Evolutionary conservation across 1,140 invertebrate genomes (phyloP), one percentile per base, ranked within the genome.

Genomic region (Coenobita brevimanus): DNA sequence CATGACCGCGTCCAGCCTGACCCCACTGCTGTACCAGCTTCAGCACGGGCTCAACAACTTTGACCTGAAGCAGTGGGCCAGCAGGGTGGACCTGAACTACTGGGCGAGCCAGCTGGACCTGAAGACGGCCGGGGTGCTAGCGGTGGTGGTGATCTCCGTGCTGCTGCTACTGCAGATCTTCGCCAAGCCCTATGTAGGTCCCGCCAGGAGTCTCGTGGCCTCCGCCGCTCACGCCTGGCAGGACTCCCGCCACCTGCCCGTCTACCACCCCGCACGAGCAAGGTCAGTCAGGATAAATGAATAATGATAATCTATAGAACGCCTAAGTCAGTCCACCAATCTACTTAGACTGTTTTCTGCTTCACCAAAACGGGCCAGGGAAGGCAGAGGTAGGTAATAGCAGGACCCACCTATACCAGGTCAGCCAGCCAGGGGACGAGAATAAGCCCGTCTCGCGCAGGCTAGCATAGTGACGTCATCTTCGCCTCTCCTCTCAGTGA

Each of bases 221-320:
- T 67, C 83, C 17, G 82, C 82, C 24, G 82, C 82, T 1, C 3
- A 76, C 10, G 50, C 73, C 73, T 85, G 82, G 82, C 50, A 78
- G 0, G 64, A 50, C 21, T 57, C 21, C 0, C 46, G 46, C 41
- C 83, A 50, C 0, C 24, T 60, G 71, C 27, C 38, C 0, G 38
- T 76, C 50, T 24, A 13, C 4, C 3, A 46, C n/a, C 1, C 27
- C 6, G 13, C 43, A n/a, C 82, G 82, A 64, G 82, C 71, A 43
- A 78, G 82, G 82, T 85, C 4, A 38, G 67, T n/a, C n/a, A n/a
- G n/a, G n/a, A n/a, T n/a, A n/a, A n/a, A n/a, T n/a, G n/a, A n/a
- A n/a, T n/a, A n/a, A n/a, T n/a, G n/a, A n/a, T n/a, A n/a, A n/a
- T n/a, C 8, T n/a, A 30, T 30, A 1, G 1, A n/a, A 0, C 2